These are phyloP conservation scores for Montipora sp. DNA, from an alignment of 64 coral and sea anemone genomes.

Conservation along the genomic window DNA sequence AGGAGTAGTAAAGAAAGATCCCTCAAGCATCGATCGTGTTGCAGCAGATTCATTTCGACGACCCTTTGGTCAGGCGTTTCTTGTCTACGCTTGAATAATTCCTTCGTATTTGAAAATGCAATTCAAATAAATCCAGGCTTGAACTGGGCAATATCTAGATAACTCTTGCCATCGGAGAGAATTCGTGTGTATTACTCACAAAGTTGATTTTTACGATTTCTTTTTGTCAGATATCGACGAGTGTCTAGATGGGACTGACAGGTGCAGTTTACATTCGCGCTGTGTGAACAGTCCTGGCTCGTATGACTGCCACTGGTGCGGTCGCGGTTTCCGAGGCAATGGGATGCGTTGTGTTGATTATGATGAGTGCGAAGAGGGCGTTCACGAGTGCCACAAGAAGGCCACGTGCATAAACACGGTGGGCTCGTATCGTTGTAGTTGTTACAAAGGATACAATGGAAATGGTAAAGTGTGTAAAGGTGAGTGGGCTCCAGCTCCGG, in stretches of 20 bases:
- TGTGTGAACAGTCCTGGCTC: conserved; percentile 59
- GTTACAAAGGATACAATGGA: conserved; percentile 6
- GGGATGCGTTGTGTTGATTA: conserved; percentile 21
- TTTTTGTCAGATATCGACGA: conserved; percentile 26
- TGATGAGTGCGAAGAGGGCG: conserved; percentile 1
- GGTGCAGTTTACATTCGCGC: background rate
- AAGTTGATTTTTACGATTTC: background rate
- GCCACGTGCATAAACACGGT: background rate
- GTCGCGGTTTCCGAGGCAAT: conserved; percentile 31
- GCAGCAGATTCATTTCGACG: too few species aligned
- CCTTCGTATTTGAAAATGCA: too few species aligned
- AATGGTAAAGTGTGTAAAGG: conserved; percentile 15
- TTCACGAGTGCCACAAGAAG: background rate
- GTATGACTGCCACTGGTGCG: conserved; percentile 32
- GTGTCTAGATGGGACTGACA: background rate
- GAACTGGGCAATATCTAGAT: background rate
- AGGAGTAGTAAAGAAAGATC: too few species aligned
- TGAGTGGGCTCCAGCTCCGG: background rate
- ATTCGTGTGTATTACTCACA: background rate
- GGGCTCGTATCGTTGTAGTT: background rate
- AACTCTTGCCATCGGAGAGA: background rate
- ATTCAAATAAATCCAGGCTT: too few species aligned
- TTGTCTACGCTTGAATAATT: too few species aligned
- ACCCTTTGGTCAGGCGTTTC: too few species aligned
- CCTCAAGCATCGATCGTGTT: too few species aligned